These are phyloP conservation scores for zebrafish (Danio rerio) DNA, from an alignment of 2,113 vertebrate genomes.

Conservation along the genomic window DNA sequence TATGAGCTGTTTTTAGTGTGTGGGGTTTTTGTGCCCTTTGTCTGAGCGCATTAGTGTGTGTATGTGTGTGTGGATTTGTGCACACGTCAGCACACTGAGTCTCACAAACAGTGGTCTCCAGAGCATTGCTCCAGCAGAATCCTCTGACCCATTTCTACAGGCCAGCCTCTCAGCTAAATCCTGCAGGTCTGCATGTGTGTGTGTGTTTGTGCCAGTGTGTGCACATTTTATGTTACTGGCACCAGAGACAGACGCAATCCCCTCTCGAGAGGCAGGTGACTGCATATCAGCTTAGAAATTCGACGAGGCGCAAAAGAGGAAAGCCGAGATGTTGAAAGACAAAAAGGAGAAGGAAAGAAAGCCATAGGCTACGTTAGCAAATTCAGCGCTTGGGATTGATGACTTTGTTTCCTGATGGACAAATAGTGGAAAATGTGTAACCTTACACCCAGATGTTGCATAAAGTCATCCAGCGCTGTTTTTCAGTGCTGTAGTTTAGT, in stretches of 20 bases:
- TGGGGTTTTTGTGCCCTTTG: conserved; percentile 39
- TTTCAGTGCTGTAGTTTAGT: background rate
- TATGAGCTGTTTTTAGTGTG: conserved; percentile 20
- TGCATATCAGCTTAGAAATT: conserved; percentile 19
- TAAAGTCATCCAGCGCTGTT: background rate
- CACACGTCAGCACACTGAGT: conserved; percentile 33
- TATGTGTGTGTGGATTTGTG: background rate
- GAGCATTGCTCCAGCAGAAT: conserved; percentile 50
- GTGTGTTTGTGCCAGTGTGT: background rate
- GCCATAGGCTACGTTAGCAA: background rate
- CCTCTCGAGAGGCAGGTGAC: conserved; percentile 24
- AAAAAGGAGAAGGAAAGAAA: conserved; percentile 2
- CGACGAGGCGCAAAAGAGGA: conserved; percentile 2
- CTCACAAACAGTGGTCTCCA: conserved; percentile 44
- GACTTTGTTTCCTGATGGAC: background rate
- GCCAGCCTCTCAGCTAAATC: conserved; percentile 45
- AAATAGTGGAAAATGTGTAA: background rate
- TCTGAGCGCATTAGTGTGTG: conserved; percentile 18
- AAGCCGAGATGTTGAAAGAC: background rate
- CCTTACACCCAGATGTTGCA: background rate
- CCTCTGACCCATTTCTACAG: conserved; percentile 57
- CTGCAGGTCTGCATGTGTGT: conserved; percentile 43
- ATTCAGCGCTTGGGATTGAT: background rate
- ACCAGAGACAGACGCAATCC: conserved; percentile 5
- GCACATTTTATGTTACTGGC: conserved; percentile 40